Conservation (phyloP, 2,888 invertebrate genomes). For the Entomobrya multifasciata region DNA sequence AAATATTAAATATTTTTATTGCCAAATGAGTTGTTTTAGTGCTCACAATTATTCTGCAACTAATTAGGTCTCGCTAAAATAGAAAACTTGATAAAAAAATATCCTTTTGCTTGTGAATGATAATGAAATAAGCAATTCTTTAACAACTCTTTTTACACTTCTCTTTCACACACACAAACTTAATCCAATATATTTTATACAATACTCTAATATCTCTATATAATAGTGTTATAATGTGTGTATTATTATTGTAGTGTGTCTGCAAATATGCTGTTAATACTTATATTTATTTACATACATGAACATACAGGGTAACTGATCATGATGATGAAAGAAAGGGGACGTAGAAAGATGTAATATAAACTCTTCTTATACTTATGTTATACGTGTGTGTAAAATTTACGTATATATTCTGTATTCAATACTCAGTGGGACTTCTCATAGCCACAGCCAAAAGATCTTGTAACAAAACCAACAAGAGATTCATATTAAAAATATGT, state of each 20-base stretch:
- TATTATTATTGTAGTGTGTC: conserved; percentile 59
- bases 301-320: conserved; percentile 62
- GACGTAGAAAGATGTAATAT: conserved; percentile 56
- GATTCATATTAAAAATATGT: conserved; percentile 5
- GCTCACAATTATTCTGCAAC: conserved; percentile 43
- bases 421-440: too few species aligned
- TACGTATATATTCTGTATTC: not conserved
- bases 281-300: conserved; percentile 74
- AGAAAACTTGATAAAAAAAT: conserved; percentile 51
- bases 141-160: conserved; percentile 53
- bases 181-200: conserved; percentile 29
- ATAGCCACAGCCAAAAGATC: not conserved
- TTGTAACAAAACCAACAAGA: conserved; percentile 45
- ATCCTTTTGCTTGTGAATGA: not conserved
- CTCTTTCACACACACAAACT: conserved; percentile 26
- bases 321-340: conserved; percentile 71
- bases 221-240: conserved; percentile 47
- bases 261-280: conserved; percentile 67
- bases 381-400: not conserved
- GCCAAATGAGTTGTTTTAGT: too few species aligned
- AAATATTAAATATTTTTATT: not conserved
- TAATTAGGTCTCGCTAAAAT: conserved; percentile 64
- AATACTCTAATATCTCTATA: conserved; percentile 27
- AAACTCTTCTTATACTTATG: not conserved
- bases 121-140: conserved; percentile 29